These are phyloP conservation scores for Enteromius paludinosus DNA, from an alignment of 2,797 vertebrate genomes.

Conservation along the genomic window DNA sequence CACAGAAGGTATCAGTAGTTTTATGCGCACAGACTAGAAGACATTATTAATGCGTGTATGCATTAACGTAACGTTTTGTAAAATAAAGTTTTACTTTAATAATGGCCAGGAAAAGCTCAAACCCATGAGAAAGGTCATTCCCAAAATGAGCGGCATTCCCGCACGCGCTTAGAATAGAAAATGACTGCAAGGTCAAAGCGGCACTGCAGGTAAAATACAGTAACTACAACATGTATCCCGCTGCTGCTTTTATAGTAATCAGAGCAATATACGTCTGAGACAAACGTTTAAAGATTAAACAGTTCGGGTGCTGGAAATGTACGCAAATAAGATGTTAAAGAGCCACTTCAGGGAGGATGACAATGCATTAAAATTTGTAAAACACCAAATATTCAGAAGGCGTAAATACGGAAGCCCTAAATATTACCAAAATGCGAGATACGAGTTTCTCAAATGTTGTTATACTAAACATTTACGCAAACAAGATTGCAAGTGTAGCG, in stretches of 20 bases:
- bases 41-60: background rate
- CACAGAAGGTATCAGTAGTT: background rate
- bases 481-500: conserved; percentile 3
- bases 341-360: conserved; percentile 2
- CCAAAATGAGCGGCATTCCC: conserved; percentile 26
- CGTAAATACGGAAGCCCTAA: background rate
- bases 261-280: background rate
- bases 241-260: background rate
- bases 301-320: background rate
- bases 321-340: background rate
- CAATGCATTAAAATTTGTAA: background rate
- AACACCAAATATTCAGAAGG: background rate
- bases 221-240: background rate
- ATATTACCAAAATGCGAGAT: background rate
- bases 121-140: conserved; percentile 24
- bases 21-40: background rate
- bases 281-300: too few species aligned
- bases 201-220: background rate
- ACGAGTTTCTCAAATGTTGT: background rate
- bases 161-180: conserved; percentile 33
- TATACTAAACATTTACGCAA: background rate
- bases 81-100: background rate
- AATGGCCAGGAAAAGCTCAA: background rate
- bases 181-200: conserved; percentile 41
- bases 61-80: too few species aligned